Base-by-base conservation (phyloP, 1,140 invertebrate genomes). In the Drosophila willistoni region DNA sequence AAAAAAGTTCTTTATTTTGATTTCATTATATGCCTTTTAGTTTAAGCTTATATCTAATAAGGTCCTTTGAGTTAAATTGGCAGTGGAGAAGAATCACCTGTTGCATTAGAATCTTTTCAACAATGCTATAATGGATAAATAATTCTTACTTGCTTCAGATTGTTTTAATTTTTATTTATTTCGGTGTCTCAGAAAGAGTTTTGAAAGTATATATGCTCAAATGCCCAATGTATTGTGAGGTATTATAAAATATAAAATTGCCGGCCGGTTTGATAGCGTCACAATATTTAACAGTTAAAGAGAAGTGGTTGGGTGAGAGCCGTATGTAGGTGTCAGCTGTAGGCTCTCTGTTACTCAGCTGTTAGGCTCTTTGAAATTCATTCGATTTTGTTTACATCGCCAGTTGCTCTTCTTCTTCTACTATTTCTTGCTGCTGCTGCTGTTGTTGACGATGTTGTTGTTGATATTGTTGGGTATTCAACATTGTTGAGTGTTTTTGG, bases 241-340 rank as follows among this genome's bases (percentile, higher is more conserved):
- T n/a, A 74, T 9, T 4, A 12, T 62, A 74, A 6, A 29, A 29
- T 29, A 29, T 6, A 29, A 29, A 84, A 77, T 70, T 55, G 74
- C 81, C 85, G 86, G 85, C 85, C 84, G 79, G 79, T 82, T 84
- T 72, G 54, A 67, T 65, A 73, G 77, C 81, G 78, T 86, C 82
- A 85, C 82, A 81, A 33, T 71, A 64, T 68, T 86, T 86, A 85
- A 85, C 83, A 87, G 83, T 83, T 86, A 66, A 84, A 85, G 81
- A 85, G 81, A 65, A 51, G 44, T 51, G 44, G 44, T 51, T 51
- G 44, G 0, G 19, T 12, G 17, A 51, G 44, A 51, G 17, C 9
- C 9, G 44, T 19, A 12, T 36, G 7, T 36, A 10, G 34, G 34
- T 78, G 73, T 64, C n/a, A 41, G 55, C 39, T 36, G 42, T 9